phyloP scores from a whole-genome alignment of 30 jellyfish, hydroid and myxozoan species.

The Morbakka virulenta region DNA sequence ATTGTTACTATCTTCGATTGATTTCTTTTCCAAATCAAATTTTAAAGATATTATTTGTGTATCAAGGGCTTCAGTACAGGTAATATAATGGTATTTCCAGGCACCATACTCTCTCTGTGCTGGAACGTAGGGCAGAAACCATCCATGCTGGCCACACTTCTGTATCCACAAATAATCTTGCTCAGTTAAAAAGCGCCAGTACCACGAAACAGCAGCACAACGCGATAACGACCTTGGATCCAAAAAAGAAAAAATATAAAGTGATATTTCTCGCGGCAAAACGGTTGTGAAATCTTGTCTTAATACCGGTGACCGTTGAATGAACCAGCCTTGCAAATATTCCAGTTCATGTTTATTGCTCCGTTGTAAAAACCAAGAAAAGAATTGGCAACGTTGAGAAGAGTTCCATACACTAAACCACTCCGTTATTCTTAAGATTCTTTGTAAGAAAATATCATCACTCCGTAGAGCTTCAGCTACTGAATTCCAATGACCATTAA shows the following conservation, averaged over 20 bases:
- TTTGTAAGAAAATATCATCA: too few species aligned
- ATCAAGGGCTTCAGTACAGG: slow-evolving; percentile 44
- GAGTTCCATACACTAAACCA: slow-evolving; percentile 77
- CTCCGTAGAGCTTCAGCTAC: too few species aligned
- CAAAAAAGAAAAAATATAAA: slow-evolving; percentile 51
- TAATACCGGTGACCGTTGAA: slow-evolving; percentile 57
- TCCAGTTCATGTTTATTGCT: slow-evolving; percentile 46
- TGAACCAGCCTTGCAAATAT: slow-evolving; percentile 63
- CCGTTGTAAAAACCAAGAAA: slow-evolving; percentile 31
- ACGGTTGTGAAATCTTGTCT: slow-evolving; percentile 63
- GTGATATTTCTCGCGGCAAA: slow-evolving; percentile 52
- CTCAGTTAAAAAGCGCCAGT: slow-evolving; percentile 60
- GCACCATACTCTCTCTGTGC: slow-evolving; percentile 59
- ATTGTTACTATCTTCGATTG: too few species aligned
- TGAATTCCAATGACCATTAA: too few species aligned
- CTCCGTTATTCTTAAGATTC: too few species aligned
- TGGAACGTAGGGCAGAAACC: slow-evolving; percentile 62
- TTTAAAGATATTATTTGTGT: too few species aligned
- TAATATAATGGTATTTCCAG: slow-evolving; percentile 57
- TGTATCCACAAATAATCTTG: slow-evolving; percentile 73
- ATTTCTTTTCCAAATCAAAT: too few species aligned
- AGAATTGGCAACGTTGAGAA: slow-evolving; percentile 57
- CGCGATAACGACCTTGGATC: slow-evolving; percentile 57
- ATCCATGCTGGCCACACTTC: slow-evolving; percentile 55
- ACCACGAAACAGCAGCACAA: slow-evolving; percentile 52